Evolutionary conservation across 2,888 invertebrate species (phyloP), one percentile per base, ranked within the genome.

Genomic region (Neocrepidodera transversa): DNA sequence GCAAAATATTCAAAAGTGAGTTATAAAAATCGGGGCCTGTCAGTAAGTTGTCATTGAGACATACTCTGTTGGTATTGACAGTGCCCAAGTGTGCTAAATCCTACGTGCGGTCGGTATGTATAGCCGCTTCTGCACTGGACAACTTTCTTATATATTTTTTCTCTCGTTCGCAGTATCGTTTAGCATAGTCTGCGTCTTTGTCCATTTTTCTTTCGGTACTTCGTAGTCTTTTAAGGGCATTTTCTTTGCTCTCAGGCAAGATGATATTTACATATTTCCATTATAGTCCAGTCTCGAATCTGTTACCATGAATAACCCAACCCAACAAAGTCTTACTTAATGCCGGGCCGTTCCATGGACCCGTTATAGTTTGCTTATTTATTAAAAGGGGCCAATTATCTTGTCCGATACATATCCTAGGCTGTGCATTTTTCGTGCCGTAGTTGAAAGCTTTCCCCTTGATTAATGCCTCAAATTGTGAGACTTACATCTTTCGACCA

Each of bases 121-220:
- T n/a, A n/a, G n/a, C n/a, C n/a, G n/a, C n/a, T n/a, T n/a, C n/a
- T n/a, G n/a, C n/a, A n/a, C n/a, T n/a, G n/a, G n/a, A n/a, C n/a
- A n/a, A n/a, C n/a, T n/a, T 50, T 5, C 26, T 1, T 8, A 50
- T 50, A 13, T 50, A 50, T 13, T 36, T 36, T n/a, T 50, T 50
- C 4, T 50, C 16, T 4, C 10, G 10, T 2, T 23, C 2, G 8
- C 30, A 2, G n/a, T n/a, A n/a, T 56, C 32, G 23, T 26, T 50
- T 7, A 43, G 32, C 51, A 58, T 58, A 32, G 43, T 58, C 32
- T n/a, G n/a, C n/a, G n/a, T n/a, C n/a, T n/a, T n/a, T n/a, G n/a
- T n/a, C n/a, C n/a, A n/a, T n/a, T n/a, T 16, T 20, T 58, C n/a
- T n/a, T n/a, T 58, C 51, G 8, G 26, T 51, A 4, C 35, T 23